Evolutionary conservation across 1,140 invertebrate species (phyloP), one percentile per base, ranked within the genome.

Genomic region (Dendrolimus punctatus): DNA sequence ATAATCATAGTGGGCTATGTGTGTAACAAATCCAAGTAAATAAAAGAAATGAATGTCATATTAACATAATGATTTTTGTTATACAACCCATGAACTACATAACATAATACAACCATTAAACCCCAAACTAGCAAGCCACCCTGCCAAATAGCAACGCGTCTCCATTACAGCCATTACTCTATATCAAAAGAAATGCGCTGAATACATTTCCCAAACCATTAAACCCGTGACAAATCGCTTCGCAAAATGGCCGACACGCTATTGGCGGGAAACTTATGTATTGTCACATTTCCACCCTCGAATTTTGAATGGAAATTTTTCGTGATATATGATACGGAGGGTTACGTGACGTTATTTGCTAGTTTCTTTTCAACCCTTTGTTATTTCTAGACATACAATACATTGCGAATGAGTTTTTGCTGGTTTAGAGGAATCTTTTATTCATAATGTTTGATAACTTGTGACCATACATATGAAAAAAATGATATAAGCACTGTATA

Each of bases 161-260:
- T 45, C 43, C n/a, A 9, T 45, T n/a, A n/a, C 43, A 45, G n/a
- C 23, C 43, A 45, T 23, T 23, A 23, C 23, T 23, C 23, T 23
- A 23, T 23, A 36, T 37, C 38, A 46, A 23, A 38, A 46, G 58
- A 67, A 68, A 66, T 55, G 52, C 55, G 40, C 55, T 71, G 80
- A 77, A 85, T 85, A 80, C 68, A 85, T 82, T 82, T 76, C 66
- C 69, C 71, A 61, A 66, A 65, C 79, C 79, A 82, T 85, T 85
- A 78, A 70, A 68, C 66, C 40, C 49, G 68, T 82, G 81, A 85
- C 73, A 76, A 73, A 85, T 82, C 48, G 72, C 60, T 54, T 54
- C 40, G 63, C 79, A 85, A 85, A 72, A 82, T 82, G 79, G 81
- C 77, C 62, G 71, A 55, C 46, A 51, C 54, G 57, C 68, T 63